Evolutionary conservation across 1,140 invertebrate genomes (phyloP).

Genomic region (Sarcophaga peregrina): DNA sequence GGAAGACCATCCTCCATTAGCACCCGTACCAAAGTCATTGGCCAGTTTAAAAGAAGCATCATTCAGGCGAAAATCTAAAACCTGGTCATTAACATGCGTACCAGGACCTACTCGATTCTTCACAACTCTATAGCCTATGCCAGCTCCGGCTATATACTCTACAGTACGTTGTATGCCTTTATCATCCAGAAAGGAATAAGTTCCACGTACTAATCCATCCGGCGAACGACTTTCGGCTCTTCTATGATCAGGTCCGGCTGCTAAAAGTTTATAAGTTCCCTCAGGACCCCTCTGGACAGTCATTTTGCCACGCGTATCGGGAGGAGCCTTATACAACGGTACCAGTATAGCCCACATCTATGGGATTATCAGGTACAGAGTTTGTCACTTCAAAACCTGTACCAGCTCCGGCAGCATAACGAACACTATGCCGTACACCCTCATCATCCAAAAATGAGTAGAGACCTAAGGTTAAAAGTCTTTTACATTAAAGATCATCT

Average conservation of each 20-base stretch:
- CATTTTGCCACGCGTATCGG: slow-evolving; percentile 60
- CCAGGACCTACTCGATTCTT: slow-evolving; percentile 60
- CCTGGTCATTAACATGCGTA: slow-evolving; percentile 60
- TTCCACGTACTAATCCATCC: slow-evolving; percentile 75
- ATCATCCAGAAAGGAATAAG: slow-evolving; percentile 80
- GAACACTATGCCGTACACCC: slow-evolving; percentile 77
- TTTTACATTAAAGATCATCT: not conserved
- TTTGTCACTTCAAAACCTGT: slow-evolving; percentile 79
- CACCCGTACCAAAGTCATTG: slow-evolving; percentile 60
- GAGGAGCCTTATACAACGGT: slow-evolving; percentile 61
- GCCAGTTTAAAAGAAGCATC: slow-evolving; percentile 59
- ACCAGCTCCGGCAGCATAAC: slow-evolving; percentile 77
- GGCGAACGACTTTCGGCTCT: slow-evolving; percentile 77
- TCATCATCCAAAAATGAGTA: slow-evolving; percentile 78
- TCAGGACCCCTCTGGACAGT: slow-evolving; percentile 60
- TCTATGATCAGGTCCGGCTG: slow-evolving; percentile 77
- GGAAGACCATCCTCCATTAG: slow-evolving; percentile 45
- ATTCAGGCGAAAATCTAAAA: slow-evolving; percentile 55
- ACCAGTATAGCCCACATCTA: slow-evolving; percentile 57
- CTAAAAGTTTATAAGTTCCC: slow-evolving; percentile 72
- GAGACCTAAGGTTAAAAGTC: slow-evolving; percentile 64
- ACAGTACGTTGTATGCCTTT: slow-evolving; percentile 78
- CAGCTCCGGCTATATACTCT: slow-evolving; percentile 79
- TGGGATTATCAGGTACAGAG: slow-evolving; percentile 73
- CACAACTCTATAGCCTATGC: slow-evolving; percentile 78